Evolutionary conservation across 2,888 invertebrate species (phyloP), one percentile per base, ranked within the genome.

Genomic region (Argyra leucocephala): DNA sequence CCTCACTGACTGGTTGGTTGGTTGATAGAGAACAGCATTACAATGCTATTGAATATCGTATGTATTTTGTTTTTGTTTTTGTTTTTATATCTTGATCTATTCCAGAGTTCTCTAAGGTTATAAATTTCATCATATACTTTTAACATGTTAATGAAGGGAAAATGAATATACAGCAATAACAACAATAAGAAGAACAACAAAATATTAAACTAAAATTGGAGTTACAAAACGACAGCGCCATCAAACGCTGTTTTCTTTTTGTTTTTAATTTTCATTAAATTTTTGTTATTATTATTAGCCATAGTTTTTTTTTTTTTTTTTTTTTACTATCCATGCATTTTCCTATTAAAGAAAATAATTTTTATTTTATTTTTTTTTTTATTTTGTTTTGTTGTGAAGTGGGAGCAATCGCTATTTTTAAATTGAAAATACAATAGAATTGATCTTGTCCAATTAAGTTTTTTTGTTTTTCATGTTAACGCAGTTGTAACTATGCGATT

Each of bases 141-240:
- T 31, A 31, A 31, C 7, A 31, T 31, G 3, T 31, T 31, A 48
- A 48, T 48, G 48, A 48, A 48, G 48, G 15, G 15, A 48, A 37
- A 48, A 48, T 48, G 3, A 48, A 15, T 18, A 48, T 18, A 48
- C 2, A 48, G 15, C 5, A 48, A 48, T 48, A 48, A 48, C 15
- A 48, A 48, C 48, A 48, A 48, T 48, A n/a, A n/a, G 9, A 48
- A 48, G 9, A 48, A 48, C 7, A 48, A 48, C n/a, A 48, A 48
- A 48, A 48, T 15, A 18, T 15, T 18, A 48, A 48, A 48, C 2
- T 48, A 15, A 48, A 48, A 12, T 48, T 48, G 48, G 48, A 48
- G n/a, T 48, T 48, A 48, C 48, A 48, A 48, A 48, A 48, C 48
- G 48, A 48, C 48, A 48, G 48, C 48, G 48, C 48, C 48, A 48